These are phyloP conservation scores for Anolis apletophallus DNA, from an alignment of 2,797 vertebrate genomes.

Conservation along the genomic window DNA sequence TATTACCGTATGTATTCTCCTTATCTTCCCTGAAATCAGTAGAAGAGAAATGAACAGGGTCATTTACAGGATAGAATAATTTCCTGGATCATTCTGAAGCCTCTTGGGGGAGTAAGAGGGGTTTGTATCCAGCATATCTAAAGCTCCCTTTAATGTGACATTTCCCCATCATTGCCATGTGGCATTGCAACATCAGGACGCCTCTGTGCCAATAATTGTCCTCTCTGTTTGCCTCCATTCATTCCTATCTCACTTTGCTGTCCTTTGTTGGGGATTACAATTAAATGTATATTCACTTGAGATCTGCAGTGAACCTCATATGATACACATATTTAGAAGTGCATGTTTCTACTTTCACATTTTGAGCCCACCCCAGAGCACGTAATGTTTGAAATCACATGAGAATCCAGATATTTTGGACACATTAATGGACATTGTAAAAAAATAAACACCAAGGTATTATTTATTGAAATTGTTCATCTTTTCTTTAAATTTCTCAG, in stretches of 20 bases:
- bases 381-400: background rate
- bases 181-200: background rate
- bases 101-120: background rate
- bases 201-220: background rate
- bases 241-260: background rate
- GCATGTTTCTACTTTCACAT: background rate
- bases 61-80: background rate
- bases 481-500: conserved; percentile 28
- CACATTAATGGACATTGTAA: background rate
- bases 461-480: background rate
- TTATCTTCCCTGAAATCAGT: background rate
- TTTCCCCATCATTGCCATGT: background rate
- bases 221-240: background rate
- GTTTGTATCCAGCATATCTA: no score
- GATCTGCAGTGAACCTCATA: background rate
- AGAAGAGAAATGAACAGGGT: background rate
- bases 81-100: background rate
- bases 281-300: background rate
- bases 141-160: no score
- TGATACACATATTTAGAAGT: background rate
- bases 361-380: background rate
- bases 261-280: background rate
- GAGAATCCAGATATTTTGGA: conserved; percentile 14
- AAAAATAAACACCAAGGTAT: background rate
- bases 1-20: background rate